Evolutionary conservation across 2,888 invertebrate genomes (phyloP), one percentile per base, ranked within the genome.

Genomic region (Clistopyga incitator): DNA sequence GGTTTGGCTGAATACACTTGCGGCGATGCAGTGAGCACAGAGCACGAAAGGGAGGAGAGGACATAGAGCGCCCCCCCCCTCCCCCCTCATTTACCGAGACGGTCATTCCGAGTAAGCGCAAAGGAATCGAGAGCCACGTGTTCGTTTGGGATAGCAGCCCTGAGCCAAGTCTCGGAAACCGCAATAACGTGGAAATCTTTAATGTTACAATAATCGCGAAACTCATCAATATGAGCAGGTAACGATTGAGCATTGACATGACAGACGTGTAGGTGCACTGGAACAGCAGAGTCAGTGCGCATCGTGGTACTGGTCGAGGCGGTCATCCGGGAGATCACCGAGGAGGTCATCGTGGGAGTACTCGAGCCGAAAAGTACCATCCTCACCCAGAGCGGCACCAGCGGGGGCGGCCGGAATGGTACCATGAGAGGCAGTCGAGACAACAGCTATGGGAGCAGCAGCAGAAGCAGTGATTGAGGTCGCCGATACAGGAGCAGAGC

Each of bases 141-240:
- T 2, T 10, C 18, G 18, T n/a, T 38, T 38, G 18, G 52, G 20
- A 18, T 54, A 20, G 54, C 70, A 1, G 70, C 2, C 2, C 45
- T n/a, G 8, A 72, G n/a, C 56, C 59, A 72, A 4, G 71, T 59
- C 15, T 72, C 71, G 13, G 71, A 59, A 1, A 59, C 15, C 2
- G 38, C 34, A 6, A 72, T 72, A 4, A 59, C 13, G n/a, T 59
- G 38, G 13, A 18, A 45, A 0, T 4, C 8, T 6, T 34, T 38
- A 56, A 6, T 23, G 11, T 6, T 6, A 15, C 56, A 71, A 13
- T 15, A 71, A 10, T 42, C 25, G n/a, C 71, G 56, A 23, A 71
- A 56, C 8, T 45, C 56, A 6, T 71, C 71, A 3, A 71, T 38
- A n/a, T n/a, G n/a, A n/a, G n/a, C n/a, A n/a, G n/a, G n/a, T n/a